Percentiles rank a stretch among this genome's conserved stretches.
Evolutionary conservation across 2,797 vertebrate genomes (phyloP).

Genomic region (Notolepis coatsorum): DNA sequence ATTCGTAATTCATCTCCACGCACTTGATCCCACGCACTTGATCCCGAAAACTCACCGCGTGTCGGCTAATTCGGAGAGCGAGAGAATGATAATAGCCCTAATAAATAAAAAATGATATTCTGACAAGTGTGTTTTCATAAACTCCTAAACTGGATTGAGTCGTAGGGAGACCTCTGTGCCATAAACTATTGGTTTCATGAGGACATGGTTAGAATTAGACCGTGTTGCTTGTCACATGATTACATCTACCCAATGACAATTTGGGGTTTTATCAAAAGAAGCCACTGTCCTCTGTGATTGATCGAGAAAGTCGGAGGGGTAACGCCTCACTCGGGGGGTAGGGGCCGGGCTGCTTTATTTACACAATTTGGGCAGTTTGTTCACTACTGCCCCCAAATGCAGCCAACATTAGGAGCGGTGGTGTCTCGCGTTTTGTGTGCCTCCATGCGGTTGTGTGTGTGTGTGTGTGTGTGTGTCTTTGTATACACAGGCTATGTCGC

Average conservation of each 20-base stretch:
- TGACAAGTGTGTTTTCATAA: conserved; percentile 84
- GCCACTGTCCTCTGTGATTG: conserved; percentile 99
- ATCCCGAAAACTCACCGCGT: conserved; percentile 87
- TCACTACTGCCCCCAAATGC: conserved; percentile 46
- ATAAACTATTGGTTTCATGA: conserved; percentile 98
- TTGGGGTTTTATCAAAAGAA: conserved; percentile 99
- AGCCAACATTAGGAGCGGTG: conserved; percentile 39
- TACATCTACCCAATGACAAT: conserved; percentile 99
- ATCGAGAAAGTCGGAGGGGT: conserved; percentile 95
- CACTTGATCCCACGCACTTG: conserved; percentile 88
- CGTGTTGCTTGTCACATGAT: conserved; percentile 99
- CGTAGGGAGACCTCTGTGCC: conserved; percentile 95
- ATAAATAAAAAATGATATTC: conserved; percentile 85
- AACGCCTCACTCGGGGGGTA: conserved; percentile 95
- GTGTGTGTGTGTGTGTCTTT: background rate
- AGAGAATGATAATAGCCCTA: conserved; percentile 67
- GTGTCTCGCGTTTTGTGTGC: conserved; percentile 44
- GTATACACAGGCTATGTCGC: background rate
- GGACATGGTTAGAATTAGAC: conserved; percentile 99
- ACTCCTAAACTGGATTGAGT: conserved; percentile 94
- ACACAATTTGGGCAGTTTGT: conserved; percentile 84
- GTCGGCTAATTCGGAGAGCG: conserved; percentile 81
- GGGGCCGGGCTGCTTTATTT: conserved; percentile 92
- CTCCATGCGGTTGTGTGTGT: conserved; percentile 32
- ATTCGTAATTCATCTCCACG: conserved; percentile 99